Evolutionary conservation across 2,113 vertebrate species (phyloP).

Genomic region (Sporophila hypoxantha): DNA sequence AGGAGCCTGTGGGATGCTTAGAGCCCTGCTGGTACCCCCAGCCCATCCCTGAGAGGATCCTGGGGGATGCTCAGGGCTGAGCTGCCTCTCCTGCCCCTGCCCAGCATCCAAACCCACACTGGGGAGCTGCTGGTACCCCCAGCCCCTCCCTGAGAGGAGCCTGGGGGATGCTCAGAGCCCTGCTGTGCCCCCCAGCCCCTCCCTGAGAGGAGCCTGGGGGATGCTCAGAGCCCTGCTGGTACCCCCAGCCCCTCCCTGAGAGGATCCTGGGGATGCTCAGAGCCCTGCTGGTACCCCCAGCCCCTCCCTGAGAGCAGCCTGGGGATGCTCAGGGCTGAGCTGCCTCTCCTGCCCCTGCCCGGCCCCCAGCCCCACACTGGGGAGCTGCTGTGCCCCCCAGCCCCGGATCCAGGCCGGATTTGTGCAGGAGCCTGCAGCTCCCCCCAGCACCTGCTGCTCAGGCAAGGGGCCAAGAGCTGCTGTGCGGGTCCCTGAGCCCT

Average conservation of each 20-base stretch:
- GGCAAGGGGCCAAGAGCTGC: constrained; percentile 65
- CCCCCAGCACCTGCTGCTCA: constrained; percentile 69
- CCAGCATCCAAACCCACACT: no score
- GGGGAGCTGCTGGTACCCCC: no score
- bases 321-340: neutral
- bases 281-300: neutral
- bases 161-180: neutral
- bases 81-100: no score
- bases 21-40: no score
- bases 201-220: neutral
- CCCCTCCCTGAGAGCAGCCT: neutral
- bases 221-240: no score
- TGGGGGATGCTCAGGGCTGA: no score
- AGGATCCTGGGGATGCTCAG: no score
- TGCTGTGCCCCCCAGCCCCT: neutral
- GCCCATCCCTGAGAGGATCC: no score
- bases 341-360: neutral
- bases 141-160: no score
- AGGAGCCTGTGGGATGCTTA: no score
- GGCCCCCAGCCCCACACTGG: accelerated
- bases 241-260: no score
- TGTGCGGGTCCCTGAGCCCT: constrained; percentile 49
- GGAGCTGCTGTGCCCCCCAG: neutral
- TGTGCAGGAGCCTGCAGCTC: constrained; percentile 26
- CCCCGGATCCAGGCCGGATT: constrained; percentile 65